Conservation (phyloP, 2,888 invertebrate species). For the Pandemis heparana region DNA sequence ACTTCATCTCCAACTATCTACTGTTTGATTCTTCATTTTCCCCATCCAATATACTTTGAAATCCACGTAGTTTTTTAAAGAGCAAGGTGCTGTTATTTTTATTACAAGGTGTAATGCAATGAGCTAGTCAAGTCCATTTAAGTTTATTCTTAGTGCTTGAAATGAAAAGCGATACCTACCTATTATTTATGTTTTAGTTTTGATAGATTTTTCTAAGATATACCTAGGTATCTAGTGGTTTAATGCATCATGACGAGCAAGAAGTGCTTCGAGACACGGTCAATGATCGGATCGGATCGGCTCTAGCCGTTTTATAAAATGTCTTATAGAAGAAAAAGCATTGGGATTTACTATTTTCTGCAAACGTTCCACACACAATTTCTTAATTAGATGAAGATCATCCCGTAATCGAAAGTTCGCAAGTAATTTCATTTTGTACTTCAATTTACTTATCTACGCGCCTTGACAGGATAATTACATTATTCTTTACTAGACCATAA, state of each 20-base stretch:
- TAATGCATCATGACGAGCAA: no score
- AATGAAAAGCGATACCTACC: no score
- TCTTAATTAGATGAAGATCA: conserved; percentile 8
- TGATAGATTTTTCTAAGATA: no score
- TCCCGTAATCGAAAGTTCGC: conserved; percentile 7
- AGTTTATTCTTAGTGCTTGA: no score
- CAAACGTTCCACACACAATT: neutral
- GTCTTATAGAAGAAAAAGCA: neutral
- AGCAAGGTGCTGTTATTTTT: neutral
- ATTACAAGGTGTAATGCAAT: neutral
- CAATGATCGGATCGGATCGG: no score
- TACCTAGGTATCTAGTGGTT: no score
- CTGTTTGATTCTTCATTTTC: conserved; percentile 13
- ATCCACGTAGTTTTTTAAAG: neutral
- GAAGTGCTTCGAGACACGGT: no score
- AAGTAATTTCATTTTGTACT: conserved; percentile 10
- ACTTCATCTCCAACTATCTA: conserved; percentile 43
- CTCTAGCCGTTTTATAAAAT: neutral
- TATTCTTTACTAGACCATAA: conserved; percentile 19
- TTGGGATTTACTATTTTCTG: neutral
- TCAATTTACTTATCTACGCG: neutral
- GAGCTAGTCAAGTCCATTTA: no score
- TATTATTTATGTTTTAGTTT: no score
- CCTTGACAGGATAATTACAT: conserved; percentile 29
- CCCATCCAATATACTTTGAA: neutral